Base-by-base conservation (phyloP, 2,888 invertebrate species). In the Junonia oenone region DNA sequence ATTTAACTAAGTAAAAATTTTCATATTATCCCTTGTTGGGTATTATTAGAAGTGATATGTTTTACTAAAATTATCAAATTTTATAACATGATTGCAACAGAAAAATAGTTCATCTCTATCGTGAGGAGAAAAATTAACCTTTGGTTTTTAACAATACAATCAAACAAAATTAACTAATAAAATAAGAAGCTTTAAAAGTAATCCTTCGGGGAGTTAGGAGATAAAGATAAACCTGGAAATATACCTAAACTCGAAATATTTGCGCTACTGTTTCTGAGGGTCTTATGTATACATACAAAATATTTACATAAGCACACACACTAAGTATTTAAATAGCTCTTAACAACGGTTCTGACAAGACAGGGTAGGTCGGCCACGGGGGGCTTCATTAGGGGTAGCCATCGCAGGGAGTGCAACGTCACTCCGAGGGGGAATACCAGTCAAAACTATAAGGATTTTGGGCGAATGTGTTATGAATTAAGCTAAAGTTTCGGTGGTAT, bases 321-420 rank as follows among this genome's bases (percentile, higher is more conserved):
- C 17, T n/a, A 17, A 33, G 47, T 48, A 49, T 53, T 49, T 58
- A 49, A 31, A 40, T 38, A 61, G 56, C 54, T 57, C 61, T 61
- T 59, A 64, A 58, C 65, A 63, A 68, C 59, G 60, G 64, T 58
- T 66, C 64, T 69, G 68, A 72, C 70, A 73, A 68, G 67, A 64
- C 52, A 59, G 61, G 62, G 67, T 67, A 75, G 75, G 74, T 64
- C 57, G 68, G 68, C 68, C 83, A 71, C 81, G 66, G 63, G 81
- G 81, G 83, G 81, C 82, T 81, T 84, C 81, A 82, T 83, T 83
- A 84, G 73, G 69, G 67, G 68, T 68, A 68, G 69, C 71, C 68
- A 70, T 65, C 59, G 66, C 70, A 59, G 76, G 77, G 76, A 76
- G 68, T 73, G 73, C 74, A 71, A 67, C 71, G 75, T 78, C 78